Evolutionary conservation across 2,888 invertebrate genomes (phyloP).

Genomic region (Standfussiana lucernea): DNA sequence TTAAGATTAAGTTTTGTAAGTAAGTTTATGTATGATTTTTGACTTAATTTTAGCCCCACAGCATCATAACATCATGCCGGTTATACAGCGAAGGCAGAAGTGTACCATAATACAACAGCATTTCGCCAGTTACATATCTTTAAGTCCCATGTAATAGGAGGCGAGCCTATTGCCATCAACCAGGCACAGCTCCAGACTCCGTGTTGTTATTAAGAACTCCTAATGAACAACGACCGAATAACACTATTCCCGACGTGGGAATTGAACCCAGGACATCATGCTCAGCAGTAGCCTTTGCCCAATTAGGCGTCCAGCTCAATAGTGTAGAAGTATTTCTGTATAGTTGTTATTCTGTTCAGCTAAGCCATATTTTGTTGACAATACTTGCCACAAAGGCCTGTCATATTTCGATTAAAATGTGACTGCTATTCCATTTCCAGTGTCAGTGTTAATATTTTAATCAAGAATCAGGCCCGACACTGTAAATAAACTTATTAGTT

Average conservation of each 20-base stretch:
- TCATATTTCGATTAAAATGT: conserved; percentile 33
- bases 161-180: not conserved
- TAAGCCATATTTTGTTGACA: conserved; percentile 9
- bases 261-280: not conserved
- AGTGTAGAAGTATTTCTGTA: not conserved
- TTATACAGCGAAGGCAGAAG: not conserved
- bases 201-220: not conserved
- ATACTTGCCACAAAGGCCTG: conserved; percentile 28
- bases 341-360: not conserved
- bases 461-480: conserved; percentile 24
- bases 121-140: not conserved
- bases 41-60: not conserved
- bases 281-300: no score
- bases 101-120: not conserved
- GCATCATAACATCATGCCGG: not conserved
- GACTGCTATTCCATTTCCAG: conserved; percentile 12
- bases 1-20: conserved; percentile 17
- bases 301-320: not conserved
- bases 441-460: conserved; percentile 42
- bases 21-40: not conserved
- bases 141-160: not conserved
- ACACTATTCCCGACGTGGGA: not conserved
- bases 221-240: not conserved
- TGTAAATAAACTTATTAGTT: conserved; percentile 55
- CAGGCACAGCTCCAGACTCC: not conserved